Base-by-base conservation (phyloP, 2,888 invertebrate genomes). In the Dysmachus trigonus region DNA sequence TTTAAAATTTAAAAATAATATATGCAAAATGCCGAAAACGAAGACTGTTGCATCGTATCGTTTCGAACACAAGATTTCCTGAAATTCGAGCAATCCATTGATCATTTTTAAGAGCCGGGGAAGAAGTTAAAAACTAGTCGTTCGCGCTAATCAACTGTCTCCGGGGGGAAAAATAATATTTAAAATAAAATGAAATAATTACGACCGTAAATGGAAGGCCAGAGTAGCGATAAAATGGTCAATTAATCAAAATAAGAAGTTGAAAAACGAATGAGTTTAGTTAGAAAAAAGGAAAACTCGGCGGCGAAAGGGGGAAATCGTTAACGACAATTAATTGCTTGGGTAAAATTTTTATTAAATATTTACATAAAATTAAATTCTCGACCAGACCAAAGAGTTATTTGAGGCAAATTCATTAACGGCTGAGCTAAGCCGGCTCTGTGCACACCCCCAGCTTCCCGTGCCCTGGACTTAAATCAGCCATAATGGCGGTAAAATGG, bases 401-500 rank as follows among this genome's bases (percentile, higher is more conserved):
- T 62, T 81, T 81, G 30, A 53, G 81, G 62, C 18, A 81, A 81
- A 81, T 81, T 81, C 81, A 81, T 81, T 81, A 81, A 53, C 31
- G 62, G 51, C 53, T n/a, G n/a, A 53, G 22, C 62, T 81, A 81
- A 81, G n/a, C 53, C 38, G n/a, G n/a, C 73, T 73, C 73, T 73
- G 31, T 13, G 72, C 72, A 30, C 72, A 30, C 72, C 72, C 72
- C 15, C 30, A 15, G 8, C 72, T 15, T 30, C 15, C n/a, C 30
- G 27, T 22, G 62, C n/a, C 73, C 31, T 72, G 1, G 18, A 72
- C 27, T 27, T 72, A 47, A 47, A 72, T 31, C 71, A 10, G 71
- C 10, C 13, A 18, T 18, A 22, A 22, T 76, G 22, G 76, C 18
- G 2, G 62, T 18, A 22, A 62, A 62, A 18, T 27, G 22, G 62